Evolutionary conservation across 37 sponge, comb jelly and placozoan genomes (phyloP), one percentile per base, ranked within the genome.

Genomic region (Aphrocallistes beatrix): DNA sequence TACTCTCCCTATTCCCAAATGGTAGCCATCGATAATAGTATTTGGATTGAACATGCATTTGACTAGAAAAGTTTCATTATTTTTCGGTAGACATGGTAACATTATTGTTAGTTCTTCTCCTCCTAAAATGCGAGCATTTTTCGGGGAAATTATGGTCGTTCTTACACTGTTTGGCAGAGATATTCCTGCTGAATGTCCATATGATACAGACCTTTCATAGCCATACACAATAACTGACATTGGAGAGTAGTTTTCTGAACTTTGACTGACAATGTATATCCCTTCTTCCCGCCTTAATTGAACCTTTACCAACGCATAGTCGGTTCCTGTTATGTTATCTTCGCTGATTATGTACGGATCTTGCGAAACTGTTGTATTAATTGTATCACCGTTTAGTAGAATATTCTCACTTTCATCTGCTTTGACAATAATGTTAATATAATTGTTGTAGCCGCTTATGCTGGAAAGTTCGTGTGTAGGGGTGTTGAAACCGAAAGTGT

Each of bases 31-130:
- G n/a, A n/a, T n/a, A n/a, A n/a, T n/a, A n/a, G n/a, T n/a, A n/a
- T n/a, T n/a, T n/a, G n/a, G n/a, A n/a, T n/a, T n/a, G n/a, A n/a
- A n/a, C n/a, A n/a, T n/a, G n/a, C n/a, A n/a, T n/a, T n/a, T n/a
- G n/a, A n/a, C n/a, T n/a, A n/a, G n/a, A n/a, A n/a, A n/a, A n/a
- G n/a, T n/a, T n/a, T n/a, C n/a, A n/a, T n/a, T n/a, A n/a, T n/a
- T n/a, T n/a, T n/a, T n/a, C n/a, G n/a, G n/a, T n/a, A n/a, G n/a
- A 60, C 75, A 60, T 32, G 75, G 75, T 60, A 60, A 60, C 10
- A 8, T 13, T 3, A 60, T 60, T 8, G 75, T 28, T 30, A 60
- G 75, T 60, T 30, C n/a, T 30, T 60, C 75, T 60, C 75, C 75
- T 60, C 75, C 75, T 60, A 60, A 60, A 8, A 25, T 19, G 25